Evolutionary conservation across 2,888 invertebrate species (phyloP), one percentile per base, ranked within the genome.

Genomic region (Pteria penguin): DNA sequence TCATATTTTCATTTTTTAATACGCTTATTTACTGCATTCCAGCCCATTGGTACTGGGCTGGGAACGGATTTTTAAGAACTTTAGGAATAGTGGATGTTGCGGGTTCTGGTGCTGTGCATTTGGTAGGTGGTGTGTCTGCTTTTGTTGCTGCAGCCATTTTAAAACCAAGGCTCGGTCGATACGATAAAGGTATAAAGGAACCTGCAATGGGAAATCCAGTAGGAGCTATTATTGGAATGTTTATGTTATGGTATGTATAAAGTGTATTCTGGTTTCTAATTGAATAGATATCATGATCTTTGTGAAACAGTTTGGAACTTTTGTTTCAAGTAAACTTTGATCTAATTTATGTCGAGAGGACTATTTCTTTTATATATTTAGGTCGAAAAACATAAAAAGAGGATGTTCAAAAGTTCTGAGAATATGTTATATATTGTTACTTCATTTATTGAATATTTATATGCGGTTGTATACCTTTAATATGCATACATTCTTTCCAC

Each of bases 21-120:
- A 90, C 90, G 0, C 62, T 90, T 8, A 85, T 90, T 4, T 91
- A 88, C 78, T 91, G 91, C 45, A 88, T 92, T 24, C 92, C 92
- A 0, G 92, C 92, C 3, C 92, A 92, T 80, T 92, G 92, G 92
- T 87, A 91, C 3, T 92, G 92, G 92, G 90, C 87, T 14, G 58
- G 79, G 31, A 88, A 91, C 65, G 92, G 92, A 1, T 89, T 84
- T 70, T 74, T 86, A 2, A 8, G 65, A 3, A 65, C 70, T 31
- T 22, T 86, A 36, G 88, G 88, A 4, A 81, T 80, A 14, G 84
- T 88, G 1, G 88, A 87, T 58, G 82, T 86, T 45, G 91, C 91
- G 4, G 92, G 92, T 2, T 89, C 91, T 69, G 91, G 92, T 0
- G 90, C 90, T 3, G 92, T 92, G 0, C 91, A 91, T 80, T 76